Conservation (phyloP, 2,888 invertebrate species). For the Hirtodrosophila duncani region DNA sequence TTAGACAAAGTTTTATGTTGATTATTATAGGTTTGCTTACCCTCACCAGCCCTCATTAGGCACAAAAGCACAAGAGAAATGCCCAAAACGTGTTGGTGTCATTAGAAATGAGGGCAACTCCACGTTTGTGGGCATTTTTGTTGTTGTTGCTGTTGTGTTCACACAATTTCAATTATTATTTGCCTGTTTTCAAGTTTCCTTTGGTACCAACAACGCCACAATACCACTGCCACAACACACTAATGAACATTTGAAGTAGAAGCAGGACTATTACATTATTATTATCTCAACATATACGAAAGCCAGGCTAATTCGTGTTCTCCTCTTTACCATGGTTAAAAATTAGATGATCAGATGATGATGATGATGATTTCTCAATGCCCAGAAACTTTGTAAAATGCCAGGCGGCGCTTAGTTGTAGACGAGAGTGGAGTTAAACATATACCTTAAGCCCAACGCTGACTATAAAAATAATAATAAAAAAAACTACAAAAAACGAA, state of each 20-base stretch:
- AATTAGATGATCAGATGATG: no score
- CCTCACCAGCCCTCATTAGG: constrained; percentile 3
- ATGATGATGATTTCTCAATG: no score
- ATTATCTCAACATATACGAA: no score
- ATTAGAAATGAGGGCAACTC: neutral
- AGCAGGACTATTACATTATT: no score
- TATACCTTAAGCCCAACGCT: constrained; percentile 35
- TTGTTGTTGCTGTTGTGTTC: constrained; percentile 9
- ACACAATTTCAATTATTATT: constrained; percentile 7
- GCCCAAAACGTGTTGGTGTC: constrained; percentile 1
- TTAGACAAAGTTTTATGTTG: constrained; percentile 41
- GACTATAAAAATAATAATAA: constrained; percentile 21
- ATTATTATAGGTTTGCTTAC: constrained; percentile 13
- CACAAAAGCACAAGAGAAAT: constrained; percentile 17
- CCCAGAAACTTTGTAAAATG: constrained; percentile 58
- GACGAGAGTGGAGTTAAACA: constrained; percentile 16
- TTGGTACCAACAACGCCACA: constrained; percentile 16
- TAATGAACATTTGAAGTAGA: constrained; percentile 3
- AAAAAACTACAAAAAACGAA: constrained; percentile 2
- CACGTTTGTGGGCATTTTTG: constrained; percentile 12
- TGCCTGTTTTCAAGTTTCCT: constrained; percentile 4
- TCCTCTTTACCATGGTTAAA: no score
- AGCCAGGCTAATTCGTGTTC: no score
- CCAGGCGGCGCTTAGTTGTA: constrained; percentile 19
- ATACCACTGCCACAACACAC: constrained; percentile 29